These are phyloP conservation scores for Megaustenia siamemsis DNA, from an alignment of 2,888 invertebrate species.

Conservation along the genomic window DNA sequence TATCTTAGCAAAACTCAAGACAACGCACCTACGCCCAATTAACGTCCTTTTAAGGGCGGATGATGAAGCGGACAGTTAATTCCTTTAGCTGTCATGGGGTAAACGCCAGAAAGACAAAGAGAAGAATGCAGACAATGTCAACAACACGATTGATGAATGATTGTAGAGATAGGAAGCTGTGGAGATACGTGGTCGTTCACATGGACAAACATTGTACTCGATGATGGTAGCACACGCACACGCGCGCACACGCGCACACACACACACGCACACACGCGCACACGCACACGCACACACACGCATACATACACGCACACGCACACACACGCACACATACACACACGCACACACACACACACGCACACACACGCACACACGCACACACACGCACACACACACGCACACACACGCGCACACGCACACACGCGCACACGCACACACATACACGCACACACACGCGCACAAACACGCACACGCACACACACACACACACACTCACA, in stretches of 20 bases:
- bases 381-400: conserved; percentile 8
- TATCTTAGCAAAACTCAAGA: too few relatives aligned
- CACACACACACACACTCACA: neutral
- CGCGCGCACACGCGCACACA: neutral
- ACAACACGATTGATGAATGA: too few relatives aligned
- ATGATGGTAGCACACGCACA: too few relatives aligned
- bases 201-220: too few relatives aligned
- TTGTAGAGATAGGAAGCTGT: too few relatives aligned
- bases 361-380: neutral
- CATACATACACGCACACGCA: neutral
- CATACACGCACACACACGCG: neutral
- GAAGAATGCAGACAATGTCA: too few relatives aligned
- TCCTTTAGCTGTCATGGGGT: too few relatives aligned
- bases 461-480: neutral
- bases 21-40: too few relatives aligned
- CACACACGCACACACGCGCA: neutral
- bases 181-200: too few relatives aligned
- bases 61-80: too few relatives aligned
- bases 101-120: too few relatives aligned
- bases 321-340: neutral
- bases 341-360: neutral
- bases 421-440: neutral
- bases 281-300: neutral
- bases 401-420: neutral
- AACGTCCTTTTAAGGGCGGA: too few relatives aligned